phyloP scores from a whole-genome alignment of 1,140 invertebrate species.

The Penaeus chinensis region DNA sequence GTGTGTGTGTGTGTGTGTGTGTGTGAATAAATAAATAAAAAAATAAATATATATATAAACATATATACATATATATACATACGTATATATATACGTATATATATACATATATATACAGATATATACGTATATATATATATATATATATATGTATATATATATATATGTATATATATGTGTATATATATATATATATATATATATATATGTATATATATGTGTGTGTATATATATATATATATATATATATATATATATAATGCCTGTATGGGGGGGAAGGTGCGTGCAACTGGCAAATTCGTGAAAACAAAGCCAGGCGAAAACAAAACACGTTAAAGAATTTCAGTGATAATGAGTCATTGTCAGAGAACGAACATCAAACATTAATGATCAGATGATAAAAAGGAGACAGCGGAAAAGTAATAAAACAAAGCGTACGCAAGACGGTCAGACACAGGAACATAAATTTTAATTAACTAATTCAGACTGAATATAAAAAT shows the following conservation, averaged over 20 bases:
- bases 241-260: not conserved
- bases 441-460: not conserved
- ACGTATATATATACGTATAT: too few relatives aligned
- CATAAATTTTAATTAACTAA: too few relatives aligned
- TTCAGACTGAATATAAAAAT: too few relatives aligned
- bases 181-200: constrained; percentile 23
- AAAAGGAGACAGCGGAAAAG: not conserved
- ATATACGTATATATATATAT: too few relatives aligned
- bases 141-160: too few relatives aligned
- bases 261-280: not conserved
- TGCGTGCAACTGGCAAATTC: too few relatives aligned
- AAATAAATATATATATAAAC: not conserved
- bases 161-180: not conserved
- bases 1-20: constrained; percentile 6
- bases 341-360: too few relatives aligned
- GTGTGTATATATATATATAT: not conserved
- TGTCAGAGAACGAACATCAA: too few relatives aligned
- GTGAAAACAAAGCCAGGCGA: too few relatives aligned
- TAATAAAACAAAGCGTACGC: not conserved
- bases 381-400: not conserved
- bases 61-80: too few relatives aligned
- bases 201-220: constrained; percentile 6
- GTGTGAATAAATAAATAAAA: not conserved
- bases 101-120: too few relatives aligned
- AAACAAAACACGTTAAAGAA: too few relatives aligned